Evolutionary conservation across 2,797 vertebrate species (phyloP).

Genomic region (Notoglanidium macrostoma): DNA sequence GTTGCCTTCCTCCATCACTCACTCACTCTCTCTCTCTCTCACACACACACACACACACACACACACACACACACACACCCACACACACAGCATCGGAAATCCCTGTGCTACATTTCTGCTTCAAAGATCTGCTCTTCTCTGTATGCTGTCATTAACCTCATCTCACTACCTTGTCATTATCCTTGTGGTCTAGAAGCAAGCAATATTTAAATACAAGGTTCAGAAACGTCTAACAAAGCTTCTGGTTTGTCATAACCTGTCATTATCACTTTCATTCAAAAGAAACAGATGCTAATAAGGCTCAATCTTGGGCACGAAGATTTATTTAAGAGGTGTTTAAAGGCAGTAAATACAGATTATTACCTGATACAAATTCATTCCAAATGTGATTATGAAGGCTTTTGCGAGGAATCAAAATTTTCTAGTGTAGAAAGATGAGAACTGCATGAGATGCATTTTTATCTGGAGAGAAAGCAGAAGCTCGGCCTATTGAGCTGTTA

Average conservation of each 20-base stretch:
- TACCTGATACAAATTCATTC: slow-evolving; percentile 29
- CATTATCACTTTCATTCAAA: slow-evolving; percentile 50
- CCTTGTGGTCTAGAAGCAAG: slow-evolving; percentile 41
- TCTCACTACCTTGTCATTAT: slow-evolving; percentile 52
- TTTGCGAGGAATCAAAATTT: slow-evolving; percentile 42
- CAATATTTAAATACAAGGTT: slow-evolving; percentile 52
- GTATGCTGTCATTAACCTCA: slow-evolving; percentile 54
- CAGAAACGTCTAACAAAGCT: slow-evolving; percentile 44
- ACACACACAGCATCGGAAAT: slow-evolving; percentile 17
- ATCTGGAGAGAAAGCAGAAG: slow-evolving; percentile 34
- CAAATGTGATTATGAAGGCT: slow-evolving; percentile 46
- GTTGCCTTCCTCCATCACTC: background rate
- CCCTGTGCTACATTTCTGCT: slow-evolving; percentile 21
- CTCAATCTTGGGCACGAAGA: slow-evolving; percentile 7
- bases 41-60: background rate
- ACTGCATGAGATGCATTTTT: slow-evolving; percentile 39
- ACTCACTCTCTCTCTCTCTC: background rate
- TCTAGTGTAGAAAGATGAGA: slow-evolving; percentile 45
- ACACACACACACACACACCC: slow-evolving; percentile 7
- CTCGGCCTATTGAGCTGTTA: slow-evolving; percentile 37
- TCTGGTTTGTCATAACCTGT: slow-evolving; percentile 47
- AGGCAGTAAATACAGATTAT: slow-evolving; percentile 22
- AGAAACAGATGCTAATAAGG: slow-evolving; percentile 35
- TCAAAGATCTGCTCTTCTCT: slow-evolving; percentile 14
- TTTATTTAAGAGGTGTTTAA: slow-evolving; percentile 37